Base-by-base conservation (phyloP, 2,888 invertebrate genomes). In the Rhorus exstirpatorius region DNA sequence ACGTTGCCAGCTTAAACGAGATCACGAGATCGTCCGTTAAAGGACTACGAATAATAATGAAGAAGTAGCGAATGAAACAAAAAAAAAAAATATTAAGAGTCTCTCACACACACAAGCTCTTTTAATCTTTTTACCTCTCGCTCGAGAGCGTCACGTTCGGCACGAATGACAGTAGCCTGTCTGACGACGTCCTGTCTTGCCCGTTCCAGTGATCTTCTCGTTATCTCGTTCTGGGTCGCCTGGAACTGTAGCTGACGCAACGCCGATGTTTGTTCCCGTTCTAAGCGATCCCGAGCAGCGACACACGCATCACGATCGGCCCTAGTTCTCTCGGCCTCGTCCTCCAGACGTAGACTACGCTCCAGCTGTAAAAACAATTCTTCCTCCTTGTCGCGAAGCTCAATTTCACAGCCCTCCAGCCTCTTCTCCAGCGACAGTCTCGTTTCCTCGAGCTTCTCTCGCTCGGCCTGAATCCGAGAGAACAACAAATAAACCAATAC, bases 341-440 rank as follows among this genome's bases (percentile, higher is more conserved):
- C 95, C 89, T 95, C 95, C 80, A 95, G 92, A 81, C 94, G 93
- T 14, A 95, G 93, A 72, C 94, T 94, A 81, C 94, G 92, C 89
- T 95, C 95, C 86, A 95, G 91, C 86, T 95, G 95, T 24, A 94
- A 90, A 89, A 95, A 95, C 31, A 95, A 93, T 86, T 95, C 95
- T 87, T 95, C 95, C 87, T 95, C 95, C 89, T 95, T 95, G 87
- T 94, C 94, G 78, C 94, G 93, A 41, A 95, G 90, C 82, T 95
- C 93, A 60, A 93, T 90, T 85, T 95, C 95, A 89, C 94, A 94
- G 60, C 93, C 93, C 89, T 95, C 95, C 84, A 95, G 88, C 76
- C 94, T 91, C 87, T 92, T 93, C 76, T 94, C 94, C 88, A 95
- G 89, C 80, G 93, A 93, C 21, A 93, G 93, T 58, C 94, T 93